Conservation (phyloP, 1,140 invertebrate genomes). For the Trissolcus basalis region DNA sequence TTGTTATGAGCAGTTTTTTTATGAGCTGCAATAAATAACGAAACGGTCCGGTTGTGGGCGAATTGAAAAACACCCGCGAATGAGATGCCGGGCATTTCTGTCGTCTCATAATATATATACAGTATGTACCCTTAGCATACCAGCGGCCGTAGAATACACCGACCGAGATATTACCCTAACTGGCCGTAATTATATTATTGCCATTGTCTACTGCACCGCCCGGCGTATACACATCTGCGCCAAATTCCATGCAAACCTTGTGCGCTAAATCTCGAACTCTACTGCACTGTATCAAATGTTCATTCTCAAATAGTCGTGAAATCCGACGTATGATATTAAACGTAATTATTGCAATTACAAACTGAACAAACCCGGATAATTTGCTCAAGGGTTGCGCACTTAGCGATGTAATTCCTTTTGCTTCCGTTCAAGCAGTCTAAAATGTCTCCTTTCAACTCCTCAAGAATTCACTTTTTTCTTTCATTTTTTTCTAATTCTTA, state of each 20-base stretch:
- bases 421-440: not conserved
- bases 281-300: conserved; percentile 52
- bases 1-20: too few relatives aligned
- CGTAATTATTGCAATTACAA: conserved; percentile 48
- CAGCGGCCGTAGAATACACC: conserved; percentile 60
- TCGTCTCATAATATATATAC: conserved; percentile 51
- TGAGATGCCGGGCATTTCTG: conserved; percentile 60
- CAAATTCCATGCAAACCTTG: conserved; percentile 57
- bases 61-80: conserved; percentile 41
- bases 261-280: conserved; percentile 44
- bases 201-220: conserved; percentile 64
- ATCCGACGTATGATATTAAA: conserved; percentile 45
- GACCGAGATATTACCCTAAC: conserved; percentile 70
- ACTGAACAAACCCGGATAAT: conserved; percentile 35
- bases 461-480: too few relatives aligned
- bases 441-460: not conserved
- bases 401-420: conserved; percentile 14
- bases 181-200: conserved; percentile 71
- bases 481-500: too few relatives aligned
- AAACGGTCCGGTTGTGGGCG: not conserved
- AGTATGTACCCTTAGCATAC: conserved; percentile 46
- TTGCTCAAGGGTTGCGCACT: conserved; percentile 14
- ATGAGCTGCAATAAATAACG: not conserved
- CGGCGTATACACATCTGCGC: conserved; percentile 60
- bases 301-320: conserved; percentile 42